Percentiles rank a stretch among this genome's conserved stretches.
phyloP scores from a whole-genome alignment of 2,888 invertebrate species.

The Cyclophora albipunctata region DNA sequence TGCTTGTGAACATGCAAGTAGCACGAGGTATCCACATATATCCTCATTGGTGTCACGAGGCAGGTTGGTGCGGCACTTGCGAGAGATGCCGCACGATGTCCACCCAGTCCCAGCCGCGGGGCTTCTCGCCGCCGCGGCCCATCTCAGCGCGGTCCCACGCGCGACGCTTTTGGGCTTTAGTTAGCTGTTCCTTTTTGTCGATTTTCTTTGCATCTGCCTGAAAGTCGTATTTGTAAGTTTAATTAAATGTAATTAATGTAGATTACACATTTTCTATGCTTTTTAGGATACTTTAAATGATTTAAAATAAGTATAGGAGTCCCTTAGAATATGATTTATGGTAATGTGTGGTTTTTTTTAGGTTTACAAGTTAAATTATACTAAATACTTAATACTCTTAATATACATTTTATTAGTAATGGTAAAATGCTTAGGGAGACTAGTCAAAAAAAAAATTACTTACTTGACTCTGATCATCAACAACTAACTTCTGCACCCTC shows the following conservation, averaged over 20 bases:
- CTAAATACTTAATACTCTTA: too few species aligned
- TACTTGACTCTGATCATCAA: conserved; percentile 58
- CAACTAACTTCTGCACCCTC: conserved; percentile 72
- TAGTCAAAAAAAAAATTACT: neutral
- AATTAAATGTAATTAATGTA: too few species aligned
- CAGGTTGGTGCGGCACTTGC: conserved; percentile 71
- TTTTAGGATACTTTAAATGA: too few species aligned
- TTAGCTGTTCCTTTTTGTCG: conserved; percentile 87
- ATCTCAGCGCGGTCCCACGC: conserved; percentile 90
- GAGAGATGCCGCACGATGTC: conserved; percentile 97
- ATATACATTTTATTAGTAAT: too few species aligned
- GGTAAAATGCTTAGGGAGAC: too few species aligned
- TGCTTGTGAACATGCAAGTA: too few species aligned
- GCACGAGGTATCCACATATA: too few species aligned
- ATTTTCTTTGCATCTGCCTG: conserved; percentile 71
- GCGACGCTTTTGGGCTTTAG: conserved; percentile 92
- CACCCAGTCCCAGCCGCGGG: conserved; percentile 96
- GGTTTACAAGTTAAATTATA: too few species aligned
- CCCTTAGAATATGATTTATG: too few species aligned
- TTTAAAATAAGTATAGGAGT: too few species aligned
- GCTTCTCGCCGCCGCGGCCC: conserved; percentile 84
- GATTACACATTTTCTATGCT: too few species aligned
- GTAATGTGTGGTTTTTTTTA: too few species aligned
- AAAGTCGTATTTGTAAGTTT: conserved; percentile 9
- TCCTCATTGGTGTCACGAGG: conserved; percentile 40